phyloP scores from a whole-genome alignment of 2,113 vertebrate genomes.

The Notiomystis cincta region DNA sequence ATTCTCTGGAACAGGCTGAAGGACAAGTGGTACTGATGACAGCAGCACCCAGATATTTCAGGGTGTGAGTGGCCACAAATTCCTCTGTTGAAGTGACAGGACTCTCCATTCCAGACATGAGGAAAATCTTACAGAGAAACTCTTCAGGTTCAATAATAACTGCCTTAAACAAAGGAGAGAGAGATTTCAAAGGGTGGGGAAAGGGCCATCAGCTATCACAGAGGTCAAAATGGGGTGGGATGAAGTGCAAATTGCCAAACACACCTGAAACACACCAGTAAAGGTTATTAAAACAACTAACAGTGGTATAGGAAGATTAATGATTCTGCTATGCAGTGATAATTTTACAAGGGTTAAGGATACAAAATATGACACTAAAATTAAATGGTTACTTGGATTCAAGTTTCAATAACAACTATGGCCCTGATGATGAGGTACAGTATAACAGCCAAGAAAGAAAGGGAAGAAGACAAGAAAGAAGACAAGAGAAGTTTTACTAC shows the following conservation, averaged over 20 bases:
- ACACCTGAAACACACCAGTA: background rate
- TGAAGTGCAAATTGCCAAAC: background rate
- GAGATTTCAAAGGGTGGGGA: background rate
- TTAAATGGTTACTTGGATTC: background rate
- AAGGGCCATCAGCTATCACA: background rate
- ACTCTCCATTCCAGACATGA: background rate
- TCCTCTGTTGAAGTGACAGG: background rate
- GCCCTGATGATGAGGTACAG: background rate
- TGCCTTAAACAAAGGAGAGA: background rate
- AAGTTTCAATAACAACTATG: background rate
- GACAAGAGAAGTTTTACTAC: background rate
- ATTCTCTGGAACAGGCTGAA: background rate
- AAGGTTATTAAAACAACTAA: background rate
- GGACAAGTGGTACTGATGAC: background rate
- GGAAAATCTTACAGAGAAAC: constrained; percentile 7
- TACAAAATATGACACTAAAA: background rate
- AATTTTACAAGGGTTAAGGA: background rate
- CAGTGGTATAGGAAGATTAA: background rate
- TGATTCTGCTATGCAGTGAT: background rate
- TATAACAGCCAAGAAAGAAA: background rate
- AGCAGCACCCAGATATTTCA: background rate
- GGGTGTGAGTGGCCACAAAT: background rate
- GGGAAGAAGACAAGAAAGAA: background rate
- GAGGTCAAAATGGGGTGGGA: background rate
- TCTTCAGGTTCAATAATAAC: background rate